Conservation (phyloP, 2,113 vertebrate species). For the Lepus europaeus region DNA sequence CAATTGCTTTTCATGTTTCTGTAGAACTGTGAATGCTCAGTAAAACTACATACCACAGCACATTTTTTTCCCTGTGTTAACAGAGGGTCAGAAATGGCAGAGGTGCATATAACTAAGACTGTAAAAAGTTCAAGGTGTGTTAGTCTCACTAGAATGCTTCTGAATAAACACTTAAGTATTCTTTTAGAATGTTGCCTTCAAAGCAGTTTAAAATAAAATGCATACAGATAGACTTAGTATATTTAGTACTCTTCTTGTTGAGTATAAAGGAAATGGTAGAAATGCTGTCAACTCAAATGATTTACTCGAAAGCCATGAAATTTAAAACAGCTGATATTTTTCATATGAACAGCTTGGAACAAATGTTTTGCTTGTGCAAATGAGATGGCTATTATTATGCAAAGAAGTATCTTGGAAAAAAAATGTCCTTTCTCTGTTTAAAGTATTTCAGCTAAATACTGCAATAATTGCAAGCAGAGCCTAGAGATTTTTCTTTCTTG, state of each 20-base stretch:
- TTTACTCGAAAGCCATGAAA: slow-evolving; percentile 54
- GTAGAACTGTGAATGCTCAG: not conserved
- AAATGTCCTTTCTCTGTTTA: slow-evolving; percentile 81
- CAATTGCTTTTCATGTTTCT: slow-evolving; percentile 10
- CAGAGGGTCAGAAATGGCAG: slow-evolving; percentile 13
- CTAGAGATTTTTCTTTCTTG: slow-evolving; percentile 80
- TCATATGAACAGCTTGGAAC: slow-evolving; percentile 75
- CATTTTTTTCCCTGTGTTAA: slow-evolving; percentile 20
- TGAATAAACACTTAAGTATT: slow-evolving; percentile 24
- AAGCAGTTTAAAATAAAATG: slow-evolving; percentile 55
- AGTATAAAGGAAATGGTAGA: slow-evolving; percentile 61
- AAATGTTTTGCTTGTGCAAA: slow-evolving; percentile 85
- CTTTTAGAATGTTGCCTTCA: slow-evolving; percentile 60
- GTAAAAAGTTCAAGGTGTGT: slow-evolving; percentile 34
- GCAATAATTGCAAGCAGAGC: slow-evolving; percentile 85
- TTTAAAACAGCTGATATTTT: slow-evolving; percentile 77
- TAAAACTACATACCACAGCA: not conserved
- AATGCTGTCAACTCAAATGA: slow-evolving; percentile 47
- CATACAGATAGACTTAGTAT: slow-evolving; percentile 38
- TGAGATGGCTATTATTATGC: slow-evolving; percentile 85
- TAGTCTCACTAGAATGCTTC: not conserved
- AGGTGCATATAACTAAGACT: slow-evolving; percentile 24
- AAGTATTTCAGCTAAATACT: slow-evolving; percentile 82
- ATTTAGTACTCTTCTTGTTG: slow-evolving; percentile 55
- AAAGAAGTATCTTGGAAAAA: slow-evolving; percentile 83